Conservation (phyloP, 2,888 invertebrate genomes). For the Pyrocoelia pectoralis region DNA sequence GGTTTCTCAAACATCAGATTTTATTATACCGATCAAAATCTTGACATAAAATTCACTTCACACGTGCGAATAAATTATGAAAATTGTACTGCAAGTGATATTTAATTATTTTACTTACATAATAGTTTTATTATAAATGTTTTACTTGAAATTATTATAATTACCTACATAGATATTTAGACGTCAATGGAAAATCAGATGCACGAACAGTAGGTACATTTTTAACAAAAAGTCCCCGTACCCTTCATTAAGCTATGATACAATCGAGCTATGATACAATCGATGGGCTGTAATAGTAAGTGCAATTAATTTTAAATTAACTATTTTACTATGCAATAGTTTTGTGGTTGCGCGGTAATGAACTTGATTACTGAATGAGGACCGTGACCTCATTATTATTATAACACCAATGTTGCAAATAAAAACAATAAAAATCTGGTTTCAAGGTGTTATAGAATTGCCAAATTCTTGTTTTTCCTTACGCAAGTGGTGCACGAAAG, state of each 20-base stretch:
- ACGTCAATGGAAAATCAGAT: constrained; percentile 28
- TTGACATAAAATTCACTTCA: constrained; percentile 17
- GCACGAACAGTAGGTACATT: constrained; percentile 7
- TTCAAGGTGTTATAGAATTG: too few relatives aligned
- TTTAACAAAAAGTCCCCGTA: constrained; percentile 30
- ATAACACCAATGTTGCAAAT: too few relatives aligned
- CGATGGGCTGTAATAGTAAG: neutral
- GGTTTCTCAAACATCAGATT: constrained; percentile 29
- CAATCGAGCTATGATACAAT: neutral
- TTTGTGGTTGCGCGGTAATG: constrained; percentile 10
- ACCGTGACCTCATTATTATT: constrained; percentile 9
- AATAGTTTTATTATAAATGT: neutral
- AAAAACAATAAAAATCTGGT: too few relatives aligned
- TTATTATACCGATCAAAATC: constrained; percentile 25
- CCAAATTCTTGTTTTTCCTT: too few relatives aligned
- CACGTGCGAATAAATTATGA: constrained; percentile 1
- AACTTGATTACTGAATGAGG: constrained; percentile 12
- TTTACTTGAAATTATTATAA: neutral
- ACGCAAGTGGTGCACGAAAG: too few relatives aligned
- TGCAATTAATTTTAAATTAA: constrained; percentile 2
- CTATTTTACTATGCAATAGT: constrained; percentile 1
- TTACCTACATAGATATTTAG: neutral
- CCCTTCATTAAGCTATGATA: constrained; percentile 3
- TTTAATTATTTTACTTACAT: neutral
- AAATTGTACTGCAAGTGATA: neutral